These are phyloP conservation scores for Caenorhabditis sp. DNA, from an alignment of 2,888 invertebrate genomes.

Conservation along the genomic window DNA sequence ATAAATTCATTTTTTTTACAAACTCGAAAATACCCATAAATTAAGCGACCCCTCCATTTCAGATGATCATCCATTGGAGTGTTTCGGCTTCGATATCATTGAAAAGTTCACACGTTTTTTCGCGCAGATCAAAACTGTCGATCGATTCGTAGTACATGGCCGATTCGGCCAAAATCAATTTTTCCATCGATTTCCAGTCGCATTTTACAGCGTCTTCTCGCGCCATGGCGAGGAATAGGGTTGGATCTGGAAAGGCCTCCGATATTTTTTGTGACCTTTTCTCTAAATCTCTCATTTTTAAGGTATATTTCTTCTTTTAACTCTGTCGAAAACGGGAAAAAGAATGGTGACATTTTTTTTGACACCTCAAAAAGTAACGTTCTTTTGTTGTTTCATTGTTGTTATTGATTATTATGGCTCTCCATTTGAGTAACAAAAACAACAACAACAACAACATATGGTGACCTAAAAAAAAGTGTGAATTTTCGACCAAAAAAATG, in stretches of 20 bases:
- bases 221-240: not conserved
- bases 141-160: not conserved
- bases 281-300: too few species aligned
- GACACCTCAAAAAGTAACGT: too few species aligned
- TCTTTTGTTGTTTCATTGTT: too few species aligned
- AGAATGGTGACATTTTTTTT: too few species aligned
- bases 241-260: slow-evolving; percentile 11
- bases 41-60: slow-evolving; percentile 3
- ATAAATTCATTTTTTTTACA: not conserved
- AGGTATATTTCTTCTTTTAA: too few species aligned
- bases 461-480: too few species aligned
- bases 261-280: too few species aligned
- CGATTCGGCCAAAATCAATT: slow-evolving; percentile 15
- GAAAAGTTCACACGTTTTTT: slow-evolving; percentile 3
- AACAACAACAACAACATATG: too few species aligned
- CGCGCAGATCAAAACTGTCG: not conserved
- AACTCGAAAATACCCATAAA: not conserved
- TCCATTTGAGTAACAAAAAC: too few species aligned
- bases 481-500: too few species aligned
- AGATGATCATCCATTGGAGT: slow-evolving; percentile 19
- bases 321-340: too few species aligned
- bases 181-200: slow-evolving; percentile 31
- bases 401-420: too few species aligned
- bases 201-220: not conserved
- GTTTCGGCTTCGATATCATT: slow-evolving; percentile 5